Evolutionary conservation across 2,113 vertebrate species (phyloP).

Genomic region (Hemichromis elongatus): DNA sequence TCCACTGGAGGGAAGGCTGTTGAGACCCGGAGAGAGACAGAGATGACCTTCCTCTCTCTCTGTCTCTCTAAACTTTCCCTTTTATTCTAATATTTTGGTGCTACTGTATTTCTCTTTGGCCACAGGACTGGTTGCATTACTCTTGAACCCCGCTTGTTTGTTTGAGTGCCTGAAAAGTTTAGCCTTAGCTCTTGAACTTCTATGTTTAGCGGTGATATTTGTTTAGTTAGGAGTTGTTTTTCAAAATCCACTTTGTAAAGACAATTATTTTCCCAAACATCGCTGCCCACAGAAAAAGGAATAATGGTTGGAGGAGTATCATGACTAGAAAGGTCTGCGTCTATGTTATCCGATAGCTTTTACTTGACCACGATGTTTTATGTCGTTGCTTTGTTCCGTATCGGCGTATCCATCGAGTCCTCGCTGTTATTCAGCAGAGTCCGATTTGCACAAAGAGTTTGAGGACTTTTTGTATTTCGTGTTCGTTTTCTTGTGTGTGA

Average conservation of each 20-base stretch:
- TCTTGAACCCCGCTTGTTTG: neutral
- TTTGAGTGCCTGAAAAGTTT: neutral
- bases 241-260: slow-evolving; percentile 32
- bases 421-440: slow-evolving; percentile 38
- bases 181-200: slow-evolving; percentile 5
- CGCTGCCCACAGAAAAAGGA: slow-evolving; percentile 30
- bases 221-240: slow-evolving; percentile 9
- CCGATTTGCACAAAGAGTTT: slow-evolving; percentile 58
- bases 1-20: slow-evolving; percentile 60
- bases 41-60: neutral
- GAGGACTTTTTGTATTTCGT: slow-evolving; percentile 19
- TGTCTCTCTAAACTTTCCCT: slow-evolving; percentile 5
- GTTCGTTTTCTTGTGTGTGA: slow-evolving; percentile 16
- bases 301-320: slow-evolving; percentile 2
- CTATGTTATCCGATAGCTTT: slow-evolving; percentile 37
- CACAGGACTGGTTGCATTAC: slow-evolving; percentile 49
- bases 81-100: slow-evolving; percentile 63
- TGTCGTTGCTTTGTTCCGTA: slow-evolving; percentile 21
- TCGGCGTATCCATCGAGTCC: slow-evolving; percentile 9
- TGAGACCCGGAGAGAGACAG: slow-evolving; percentile 19
- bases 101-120: slow-evolving; percentile 58
- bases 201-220: slow-evolving; percentile 31
- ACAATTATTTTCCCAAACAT: slow-evolving; percentile 1
- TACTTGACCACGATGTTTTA: slow-evolving; percentile 47
- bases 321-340: slow-evolving; percentile 31